Percentiles rank a stretch among this genome's conserved stretches.
These are phyloP conservation scores for Apis florea DNA, from an alignment of 1,140 invertebrate genomes.

Conservation along the genomic window DNA sequence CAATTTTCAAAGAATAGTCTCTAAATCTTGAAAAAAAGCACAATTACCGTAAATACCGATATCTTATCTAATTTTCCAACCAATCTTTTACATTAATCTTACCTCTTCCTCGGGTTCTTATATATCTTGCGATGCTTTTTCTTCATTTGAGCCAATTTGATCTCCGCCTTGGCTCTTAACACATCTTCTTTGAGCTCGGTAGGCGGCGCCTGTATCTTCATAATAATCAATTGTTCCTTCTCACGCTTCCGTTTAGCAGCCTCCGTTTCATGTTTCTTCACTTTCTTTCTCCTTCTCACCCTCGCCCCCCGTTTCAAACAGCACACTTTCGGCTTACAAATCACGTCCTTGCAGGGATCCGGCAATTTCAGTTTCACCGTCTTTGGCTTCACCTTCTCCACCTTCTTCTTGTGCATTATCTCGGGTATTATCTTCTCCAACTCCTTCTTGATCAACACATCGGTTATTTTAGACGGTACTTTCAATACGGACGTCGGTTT, in stretches of 20 bases:
- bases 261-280: neutral
- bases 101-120: neutral
- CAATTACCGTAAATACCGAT: too few relatives aligned
- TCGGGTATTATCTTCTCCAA: neutral
- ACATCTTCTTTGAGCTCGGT: neutral
- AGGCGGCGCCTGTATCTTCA: constrained; percentile 5
- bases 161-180: neutral
- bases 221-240: neutral
- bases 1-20: too few relatives aligned
- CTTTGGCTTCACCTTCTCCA: constrained; percentile 6
- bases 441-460: neutral
- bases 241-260: neutral
- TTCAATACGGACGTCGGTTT: neutral
- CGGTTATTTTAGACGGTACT: too few relatives aligned
- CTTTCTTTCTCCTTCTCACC: neutral
- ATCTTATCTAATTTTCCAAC: too few relatives aligned
- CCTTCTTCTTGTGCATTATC: neutral
- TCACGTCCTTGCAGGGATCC: constrained; percentile 29
- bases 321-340: constrained; percentile 43
- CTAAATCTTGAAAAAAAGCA: too few relatives aligned
- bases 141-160: neutral
- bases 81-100: neutral
- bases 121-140: rapidly evolving
- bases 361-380: constrained; percentile 12
- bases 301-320: constrained; percentile 3